Base-by-base conservation (phyloP, 2,888 invertebrate genomes). In the Epicampocera succincta region DNA sequence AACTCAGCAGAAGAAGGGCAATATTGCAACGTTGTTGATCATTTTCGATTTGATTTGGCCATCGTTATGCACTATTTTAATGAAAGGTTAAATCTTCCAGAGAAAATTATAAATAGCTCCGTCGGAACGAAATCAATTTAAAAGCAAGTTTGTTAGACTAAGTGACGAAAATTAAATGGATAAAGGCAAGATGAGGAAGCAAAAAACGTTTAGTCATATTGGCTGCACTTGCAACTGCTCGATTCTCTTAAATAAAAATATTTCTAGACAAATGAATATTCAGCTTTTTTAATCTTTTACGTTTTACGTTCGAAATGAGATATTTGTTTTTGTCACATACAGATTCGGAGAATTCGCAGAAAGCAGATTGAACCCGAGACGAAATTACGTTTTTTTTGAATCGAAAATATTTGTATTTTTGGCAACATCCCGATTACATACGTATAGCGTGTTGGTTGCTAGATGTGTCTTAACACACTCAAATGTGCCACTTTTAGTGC, bases 101-200 rank as follows among this genome's bases (percentile, higher is more conserved):
- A 46, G 68, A 46, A 46, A 61, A 54, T 17, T 69, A 46, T 61
- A 38, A 61, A 38, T 21, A 33, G 38, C 25, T 17, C 25, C 15
- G 29, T 50, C 29, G 29, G 58, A 33, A 66, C 42, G 33, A 58
- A 58, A 71, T 65, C n/a, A 71, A 65, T 25, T 65, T 58, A 50
- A 65, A 77, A 56, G 69, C 48, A 77, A 63, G 46, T 69, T 25
- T 25, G 17, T 52, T 56, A 40, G n/a, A 58, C 11, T 50, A 71
- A 65, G 56, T 65, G 48, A 29, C 15, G 50, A 63, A 61, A 40
- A 56, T 71, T 56, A 46, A 71, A 63, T 71, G 21, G 68, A 69
- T 17, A 61, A 3, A 9, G 21, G 21, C 3, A 65, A 3, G 12
- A 46, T 42, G 2, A 25, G 11, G 46, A 29, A 42, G 54, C n/a